These are phyloP conservation scores for Ifrita kowaldi DNA, from an alignment of 2,113 vertebrate genomes.

Conservation along the genomic window DNA sequence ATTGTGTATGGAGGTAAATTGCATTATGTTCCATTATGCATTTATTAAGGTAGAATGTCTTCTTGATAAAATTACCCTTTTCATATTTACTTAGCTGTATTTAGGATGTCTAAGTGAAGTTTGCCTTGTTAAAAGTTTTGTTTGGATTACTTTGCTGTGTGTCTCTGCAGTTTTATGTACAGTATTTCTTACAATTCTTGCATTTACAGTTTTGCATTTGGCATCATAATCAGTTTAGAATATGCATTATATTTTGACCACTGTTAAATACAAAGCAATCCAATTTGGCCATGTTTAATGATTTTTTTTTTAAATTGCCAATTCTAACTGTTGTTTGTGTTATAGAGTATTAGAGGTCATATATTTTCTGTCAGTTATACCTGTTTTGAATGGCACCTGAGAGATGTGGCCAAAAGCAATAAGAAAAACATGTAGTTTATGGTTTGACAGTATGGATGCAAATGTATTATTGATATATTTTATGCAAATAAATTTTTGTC, in stretches of 20 bases:
- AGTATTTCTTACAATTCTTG: not conserved
- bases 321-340: not conserved
- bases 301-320: not conserved
- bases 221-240: not conserved
- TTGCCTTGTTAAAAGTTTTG: not conserved
- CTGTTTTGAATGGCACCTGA: not conserved
- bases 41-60: not conserved
- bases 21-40: not conserved
- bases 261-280: not conserved
- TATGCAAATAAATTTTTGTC: not conserved
- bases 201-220: not conserved
- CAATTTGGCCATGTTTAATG: not conserved
- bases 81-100: not conserved
- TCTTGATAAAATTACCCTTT: not conserved
- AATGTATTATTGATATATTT: not conserved
- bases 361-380: not conserved
- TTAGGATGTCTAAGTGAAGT: not conserved
- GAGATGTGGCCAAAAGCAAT: not conserved
- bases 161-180: not conserved
- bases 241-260: not conserved
- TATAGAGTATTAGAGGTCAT: not conserved
- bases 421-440: not conserved
- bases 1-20: slow-evolving; percentile 94
- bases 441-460: not conserved
- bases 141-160: not conserved